phyloP scores from a whole-genome alignment of 2,888 invertebrate genomes.

The Argyresthia goedartella region DNA sequence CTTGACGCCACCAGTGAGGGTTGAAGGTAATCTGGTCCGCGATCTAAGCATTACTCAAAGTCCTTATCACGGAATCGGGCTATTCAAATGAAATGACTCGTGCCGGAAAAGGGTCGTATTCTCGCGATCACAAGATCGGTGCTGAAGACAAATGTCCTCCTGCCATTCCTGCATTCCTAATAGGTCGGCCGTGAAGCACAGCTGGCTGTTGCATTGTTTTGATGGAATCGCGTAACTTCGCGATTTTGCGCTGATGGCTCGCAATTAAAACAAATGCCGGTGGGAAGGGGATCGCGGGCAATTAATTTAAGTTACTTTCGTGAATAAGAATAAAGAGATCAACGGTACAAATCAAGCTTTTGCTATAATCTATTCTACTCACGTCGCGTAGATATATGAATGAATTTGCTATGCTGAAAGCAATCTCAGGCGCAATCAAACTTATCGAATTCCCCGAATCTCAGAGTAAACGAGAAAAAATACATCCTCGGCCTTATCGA shows the following conservation, averaged over 20 bases:
- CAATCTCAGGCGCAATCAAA: conserved; percentile 8
- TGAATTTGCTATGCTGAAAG: too few species aligned
- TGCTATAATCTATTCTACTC: neutral
- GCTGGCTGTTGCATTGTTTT: neutral
- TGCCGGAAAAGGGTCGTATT: neutral
- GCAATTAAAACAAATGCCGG: neutral
- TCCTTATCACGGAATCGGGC: conserved; percentile 1
- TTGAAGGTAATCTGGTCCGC: neutral
- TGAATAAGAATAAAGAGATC: neutral
- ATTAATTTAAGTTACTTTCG: neutral
- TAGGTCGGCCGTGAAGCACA: neutral
- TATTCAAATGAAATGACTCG: conserved; percentile 4
- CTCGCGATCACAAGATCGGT: neutral
- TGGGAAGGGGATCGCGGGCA: neutral
- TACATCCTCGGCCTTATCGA: conserved; percentile 37
- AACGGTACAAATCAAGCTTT: neutral
- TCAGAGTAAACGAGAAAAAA: conserved; percentile 24
- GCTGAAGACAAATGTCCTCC: conserved; percentile 1
- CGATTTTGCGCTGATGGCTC: too few species aligned
- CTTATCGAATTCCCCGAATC: conserved; percentile 3
- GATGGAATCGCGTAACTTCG: too few species aligned
- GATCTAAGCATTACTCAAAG: conserved; percentile 1
- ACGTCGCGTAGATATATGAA: too few species aligned
- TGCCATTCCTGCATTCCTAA: conserved; percentile 1
- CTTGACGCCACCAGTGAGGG: too few species aligned